These are phyloP conservation scores for Microtus ochrogaster DNA, from an alignment of 2,113 vertebrate genomes.

Conservation along the genomic window DNA sequence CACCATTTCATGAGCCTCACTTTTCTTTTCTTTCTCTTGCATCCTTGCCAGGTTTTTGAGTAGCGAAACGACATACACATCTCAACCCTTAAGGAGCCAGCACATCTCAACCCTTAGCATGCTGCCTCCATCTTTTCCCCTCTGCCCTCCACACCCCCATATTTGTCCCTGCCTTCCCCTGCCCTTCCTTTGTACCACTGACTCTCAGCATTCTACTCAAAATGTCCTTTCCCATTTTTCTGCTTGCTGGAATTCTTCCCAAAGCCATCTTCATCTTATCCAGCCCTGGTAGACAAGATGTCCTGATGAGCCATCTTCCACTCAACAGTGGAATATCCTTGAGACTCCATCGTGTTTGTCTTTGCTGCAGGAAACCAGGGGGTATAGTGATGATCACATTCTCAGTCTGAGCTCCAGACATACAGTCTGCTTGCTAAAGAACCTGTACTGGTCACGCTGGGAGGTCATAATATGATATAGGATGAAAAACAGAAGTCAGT, in stretches of 20 bases:
- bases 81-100: not conserved
- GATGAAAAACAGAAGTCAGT: not conserved
- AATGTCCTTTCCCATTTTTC: not conserved
- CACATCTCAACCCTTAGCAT: accelerated
- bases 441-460: no score
- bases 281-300: not conserved
- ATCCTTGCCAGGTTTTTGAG: not conserved
- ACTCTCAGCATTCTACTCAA: not conserved
- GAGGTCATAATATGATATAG: not conserved
- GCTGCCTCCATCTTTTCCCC: no score
- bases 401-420: not conserved
- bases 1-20: not conserved
- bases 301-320: not conserved
- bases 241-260: not conserved
- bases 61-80: not conserved
- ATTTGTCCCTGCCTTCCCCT: not conserved
- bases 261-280: not conserved
- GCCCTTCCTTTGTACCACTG: not conserved
- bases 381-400: not conserved
- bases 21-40: not conserved
- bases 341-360: not conserved
- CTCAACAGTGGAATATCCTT: not conserved
- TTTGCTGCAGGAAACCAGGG: not conserved
- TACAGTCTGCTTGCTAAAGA: not conserved
- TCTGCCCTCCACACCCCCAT: not conserved